Evolutionary conservation across 2,113 vertebrate genomes (phyloP), one percentile per base, ranked within the genome.

Genomic region (Stercorarius parasiticus): DNA sequence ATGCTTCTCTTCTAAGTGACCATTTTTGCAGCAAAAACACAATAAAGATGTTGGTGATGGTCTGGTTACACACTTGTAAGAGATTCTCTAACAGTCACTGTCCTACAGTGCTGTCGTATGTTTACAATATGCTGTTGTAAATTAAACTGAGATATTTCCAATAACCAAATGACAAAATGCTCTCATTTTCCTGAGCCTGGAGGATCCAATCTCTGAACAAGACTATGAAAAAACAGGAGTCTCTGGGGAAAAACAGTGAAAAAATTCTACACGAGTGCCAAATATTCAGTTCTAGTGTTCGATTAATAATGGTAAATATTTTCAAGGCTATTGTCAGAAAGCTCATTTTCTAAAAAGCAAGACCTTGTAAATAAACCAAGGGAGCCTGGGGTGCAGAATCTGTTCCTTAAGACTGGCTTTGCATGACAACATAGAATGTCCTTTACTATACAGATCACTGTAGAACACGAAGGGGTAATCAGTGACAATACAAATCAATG

Each of bases 381-480:
- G 49, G 42, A 91, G 62, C 87, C 87, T 65, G 62, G 15, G 49
- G 58, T 96, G 94, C 97, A 98, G 97, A 98, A 97, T 98, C 97
- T 98, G 96, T 94, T 97, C 96, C 93, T 96, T 96, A 91, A 94
- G 80, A 97, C 98, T 98, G 98, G 98, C 97, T 98, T 98, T 98
- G 97, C 98, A 98, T 98, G 97, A 97, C 96, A 98, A 98, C 43
- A 14, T 62, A 82, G 88, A 97, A 97, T 65, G 95, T 92, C 97
- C 96, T 97, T 97, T 97, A 95, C 97, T 98, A 97, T 97, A 98
- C 97, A 93, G 97, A 96, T 90, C 71, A 65, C 95, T 93, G 83
- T 80, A 74, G 64, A 97, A 97, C 95, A 97, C 36, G 55, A 97
- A 96, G 55, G 86, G 96, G 91, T 96, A 98, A 97, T 96, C 88